These are phyloP conservation scores for Holothuria leucospilota DNA, from an alignment of 53 echinoderm and acorn worm genomes.

Conservation along the genomic window DNA sequence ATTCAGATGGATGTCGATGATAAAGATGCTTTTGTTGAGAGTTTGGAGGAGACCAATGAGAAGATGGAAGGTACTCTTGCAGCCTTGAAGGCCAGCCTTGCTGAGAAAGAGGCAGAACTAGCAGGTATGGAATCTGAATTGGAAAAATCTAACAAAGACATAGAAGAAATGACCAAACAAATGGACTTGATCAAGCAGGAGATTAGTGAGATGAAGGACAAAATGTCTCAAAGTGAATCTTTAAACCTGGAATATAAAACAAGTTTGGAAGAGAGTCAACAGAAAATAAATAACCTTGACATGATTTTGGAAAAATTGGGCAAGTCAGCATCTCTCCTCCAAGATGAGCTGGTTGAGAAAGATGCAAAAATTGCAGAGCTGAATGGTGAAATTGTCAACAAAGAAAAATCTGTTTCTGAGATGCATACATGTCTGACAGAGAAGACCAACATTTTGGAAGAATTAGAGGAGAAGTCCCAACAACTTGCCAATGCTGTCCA, in stretches of 20 bases:
- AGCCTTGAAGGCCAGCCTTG: conserved; percentile 32
- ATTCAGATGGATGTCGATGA: conserved; percentile 91
- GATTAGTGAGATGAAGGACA: conserved; percentile 35
- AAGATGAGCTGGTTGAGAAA: neutral
- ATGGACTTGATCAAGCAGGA: conserved; percentile 12
- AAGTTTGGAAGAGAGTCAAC: conserved; percentile 50
- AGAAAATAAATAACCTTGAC: conserved; percentile 40
- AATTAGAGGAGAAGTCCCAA: conserved; percentile 22
- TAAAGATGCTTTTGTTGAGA: conserved; percentile 70
- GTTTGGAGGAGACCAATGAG: conserved; percentile 53
- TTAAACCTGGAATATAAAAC: conserved; percentile 48
- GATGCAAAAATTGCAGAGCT: conserved; percentile 28
- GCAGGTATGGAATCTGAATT: conserved; percentile 49
- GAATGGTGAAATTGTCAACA: neutral
- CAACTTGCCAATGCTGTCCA: neutral
- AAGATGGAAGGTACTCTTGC: conserved; percentile 54
- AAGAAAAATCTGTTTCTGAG: neutral
- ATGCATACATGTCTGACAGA: conserved; percentile 14
- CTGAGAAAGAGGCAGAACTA: conserved; percentile 53
- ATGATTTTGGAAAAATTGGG: conserved; percentile 32
- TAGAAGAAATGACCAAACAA: conserved; percentile 52
- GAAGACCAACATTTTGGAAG: neutral
- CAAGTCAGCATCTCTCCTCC: neutral
- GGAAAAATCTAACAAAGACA: conserved; percentile 38
- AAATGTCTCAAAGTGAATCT: conserved; percentile 38